phyloP scores from a whole-genome alignment of 2,113 vertebrate genomes.

The Ramphastos sulfuratus region DNA sequence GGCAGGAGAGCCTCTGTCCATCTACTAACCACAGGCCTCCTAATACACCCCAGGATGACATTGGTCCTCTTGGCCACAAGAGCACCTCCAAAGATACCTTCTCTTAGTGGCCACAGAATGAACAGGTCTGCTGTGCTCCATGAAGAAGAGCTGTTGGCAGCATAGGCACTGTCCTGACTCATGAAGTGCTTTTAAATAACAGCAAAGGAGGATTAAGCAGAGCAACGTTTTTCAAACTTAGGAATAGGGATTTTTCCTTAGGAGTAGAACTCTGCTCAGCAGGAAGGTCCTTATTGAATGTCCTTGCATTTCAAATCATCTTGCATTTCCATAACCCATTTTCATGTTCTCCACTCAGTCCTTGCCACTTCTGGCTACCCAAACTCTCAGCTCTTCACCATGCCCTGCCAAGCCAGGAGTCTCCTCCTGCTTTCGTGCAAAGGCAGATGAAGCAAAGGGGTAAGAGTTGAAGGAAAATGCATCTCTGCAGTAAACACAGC shows the following conservation, averaged over 20 bases:
- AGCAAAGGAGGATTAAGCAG: not conserved
- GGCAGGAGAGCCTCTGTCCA: too few relatives aligned
- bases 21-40: too few relatives aligned
- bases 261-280: not conserved
- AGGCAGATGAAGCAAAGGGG: not conserved
- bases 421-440: not conserved
- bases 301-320: not conserved
- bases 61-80: too few relatives aligned
- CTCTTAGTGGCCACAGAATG: not conserved
- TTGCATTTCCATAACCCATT: not conserved
- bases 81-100: not conserved
- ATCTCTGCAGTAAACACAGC: not conserved
- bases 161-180: not conserved
- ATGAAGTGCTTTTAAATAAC: not conserved
- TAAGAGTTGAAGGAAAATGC: not conserved
- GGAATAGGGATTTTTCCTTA: not conserved
- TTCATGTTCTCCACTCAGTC: not conserved
- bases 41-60: too few relatives aligned
- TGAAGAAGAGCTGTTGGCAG: not conserved
- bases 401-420: not conserved
- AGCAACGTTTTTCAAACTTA: not conserved
- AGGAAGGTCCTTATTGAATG: not conserved
- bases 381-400: not conserved
- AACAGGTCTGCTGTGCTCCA: not conserved
- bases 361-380: fast-evolving